Percentiles rank a stretch among this genome's conserved stretches.
Evolutionary conservation across 2,888 invertebrate genomes (phyloP).

Genomic region (Spodoptera exigua): DNA sequence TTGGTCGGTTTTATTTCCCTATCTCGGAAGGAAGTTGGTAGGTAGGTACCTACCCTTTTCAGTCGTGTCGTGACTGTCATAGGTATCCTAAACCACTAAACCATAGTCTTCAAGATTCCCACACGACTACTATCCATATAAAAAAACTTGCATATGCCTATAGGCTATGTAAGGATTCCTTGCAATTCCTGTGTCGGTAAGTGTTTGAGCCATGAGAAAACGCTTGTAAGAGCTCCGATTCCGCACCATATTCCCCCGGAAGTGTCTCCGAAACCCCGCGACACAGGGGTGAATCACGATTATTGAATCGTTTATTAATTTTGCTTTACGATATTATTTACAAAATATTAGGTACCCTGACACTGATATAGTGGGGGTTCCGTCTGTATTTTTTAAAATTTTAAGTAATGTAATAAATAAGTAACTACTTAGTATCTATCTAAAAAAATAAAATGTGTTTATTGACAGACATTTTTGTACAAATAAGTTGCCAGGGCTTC

Average conservation of each 20-base stretch:
- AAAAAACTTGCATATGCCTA: conserved; percentile 20
- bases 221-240: conserved; percentile 81
- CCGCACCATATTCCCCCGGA: conserved; percentile 79
- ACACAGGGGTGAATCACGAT: conserved; percentile 75
- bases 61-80: no score
- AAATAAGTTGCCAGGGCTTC: no score
- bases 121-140: conserved; percentile 33
- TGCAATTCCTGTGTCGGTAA: conserved; percentile 70
- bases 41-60: no score
- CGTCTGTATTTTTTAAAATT: conserved; percentile 2
- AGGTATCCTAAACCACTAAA: not conserved
- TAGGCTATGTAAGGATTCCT: conserved; percentile 72
- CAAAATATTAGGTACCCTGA: conserved; percentile 26
- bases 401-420: no score
- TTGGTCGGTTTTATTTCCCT: no score
- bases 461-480: no score
- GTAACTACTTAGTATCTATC: no score
- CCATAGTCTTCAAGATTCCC: conserved; percentile 20
- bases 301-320: conserved; percentile 65
- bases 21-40: no score
- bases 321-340: conserved; percentile 53
- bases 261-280: conserved; percentile 65
- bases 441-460: no score
- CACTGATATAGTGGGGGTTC: conserved; percentile 26
- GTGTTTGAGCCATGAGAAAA: conserved; percentile 75